These are phyloP conservation scores for Falco concolor DNA, from an alignment of 2,797 vertebrate species.

Conservation along the genomic window DNA sequence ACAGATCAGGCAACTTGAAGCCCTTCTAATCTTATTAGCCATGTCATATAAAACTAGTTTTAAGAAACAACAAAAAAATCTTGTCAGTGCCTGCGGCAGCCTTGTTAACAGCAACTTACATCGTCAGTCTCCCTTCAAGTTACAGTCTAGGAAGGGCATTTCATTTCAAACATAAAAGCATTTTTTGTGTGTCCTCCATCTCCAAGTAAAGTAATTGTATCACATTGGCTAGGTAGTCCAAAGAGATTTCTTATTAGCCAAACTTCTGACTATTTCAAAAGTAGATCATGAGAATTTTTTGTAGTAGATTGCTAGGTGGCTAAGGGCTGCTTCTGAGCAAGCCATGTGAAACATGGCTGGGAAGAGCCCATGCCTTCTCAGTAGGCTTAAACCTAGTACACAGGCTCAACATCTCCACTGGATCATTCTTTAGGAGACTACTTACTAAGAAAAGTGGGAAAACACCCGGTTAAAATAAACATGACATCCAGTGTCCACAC, in stretches of 20 bases:
- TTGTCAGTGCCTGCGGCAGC: neutral
- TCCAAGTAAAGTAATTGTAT: neutral
- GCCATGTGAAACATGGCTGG: neutral
- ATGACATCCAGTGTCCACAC: neutral
- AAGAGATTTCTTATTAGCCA: neutral
- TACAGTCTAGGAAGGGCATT: neutral
- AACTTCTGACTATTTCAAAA: neutral
- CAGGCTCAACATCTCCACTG: neutral
- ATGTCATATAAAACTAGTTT: neutral
- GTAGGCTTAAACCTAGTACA: neutral
- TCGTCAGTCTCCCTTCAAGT: neutral
- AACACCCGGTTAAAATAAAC: neutral
- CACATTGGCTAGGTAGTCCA: neutral
- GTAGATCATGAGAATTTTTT: neutral
- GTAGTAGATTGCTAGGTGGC: neutral
- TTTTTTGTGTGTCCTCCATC: neutral
- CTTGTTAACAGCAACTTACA: neutral
- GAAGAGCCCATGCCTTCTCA: neutral
- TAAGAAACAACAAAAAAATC: neutral
- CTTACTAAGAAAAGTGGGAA: neutral
- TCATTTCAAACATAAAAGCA: neutral
- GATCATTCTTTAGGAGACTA: neutral
- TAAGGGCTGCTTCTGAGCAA: neutral
- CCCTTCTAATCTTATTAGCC: neutral
- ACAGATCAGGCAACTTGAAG: neutral